Conservation (phyloP, 1,140 invertebrate species). For the Luehdorfia chinensis region DNA sequence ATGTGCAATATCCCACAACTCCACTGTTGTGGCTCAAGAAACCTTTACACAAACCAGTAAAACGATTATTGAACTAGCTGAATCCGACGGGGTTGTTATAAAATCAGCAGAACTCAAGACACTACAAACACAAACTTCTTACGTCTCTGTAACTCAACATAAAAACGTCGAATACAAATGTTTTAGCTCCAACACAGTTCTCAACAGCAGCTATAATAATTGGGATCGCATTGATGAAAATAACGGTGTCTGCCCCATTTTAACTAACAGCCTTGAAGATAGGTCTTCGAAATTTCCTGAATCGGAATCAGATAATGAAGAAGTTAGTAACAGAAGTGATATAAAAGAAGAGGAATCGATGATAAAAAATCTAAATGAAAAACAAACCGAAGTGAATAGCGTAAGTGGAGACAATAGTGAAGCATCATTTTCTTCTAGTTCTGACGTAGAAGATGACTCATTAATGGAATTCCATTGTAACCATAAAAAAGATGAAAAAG, state of each 20-base stretch:
- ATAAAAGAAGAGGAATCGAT: conserved; percentile 20
- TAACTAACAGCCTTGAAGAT: conserved; percentile 35
- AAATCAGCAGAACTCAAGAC: conserved; percentile 25
- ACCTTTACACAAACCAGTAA: conserved; percentile 67
- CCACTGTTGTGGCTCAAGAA: conserved; percentile 41
- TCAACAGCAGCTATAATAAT: conserved; percentile 12
- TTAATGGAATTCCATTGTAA: conserved; percentile 35
- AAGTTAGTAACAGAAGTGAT: conserved; percentile 5
- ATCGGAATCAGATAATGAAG: conserved; percentile 29
- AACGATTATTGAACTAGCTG: conserved; percentile 60
- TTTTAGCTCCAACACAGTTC: not conserved
- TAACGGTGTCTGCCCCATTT: not conserved
- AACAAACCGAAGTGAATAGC: conserved; percentile 22
- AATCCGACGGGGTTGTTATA: conserved; percentile 28
- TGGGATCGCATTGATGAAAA: not conserved
- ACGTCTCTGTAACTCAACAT: conserved; percentile 49
- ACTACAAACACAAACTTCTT: conserved; percentile 61
- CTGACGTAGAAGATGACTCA: conserved; percentile 60
- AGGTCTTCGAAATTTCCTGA: conserved; percentile 35
- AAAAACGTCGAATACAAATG: conserved; percentile 48
- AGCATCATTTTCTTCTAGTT: conserved; percentile 10
- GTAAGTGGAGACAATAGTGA: conserved; percentile 32
- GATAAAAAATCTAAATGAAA: conserved; percentile 27
- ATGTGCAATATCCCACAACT: conserved; percentile 25
- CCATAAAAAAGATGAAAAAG: conserved; percentile 18